phyloP scores from a whole-genome alignment of 2,113 vertebrate species.

The Phrynocephalus versicolor region DNA sequence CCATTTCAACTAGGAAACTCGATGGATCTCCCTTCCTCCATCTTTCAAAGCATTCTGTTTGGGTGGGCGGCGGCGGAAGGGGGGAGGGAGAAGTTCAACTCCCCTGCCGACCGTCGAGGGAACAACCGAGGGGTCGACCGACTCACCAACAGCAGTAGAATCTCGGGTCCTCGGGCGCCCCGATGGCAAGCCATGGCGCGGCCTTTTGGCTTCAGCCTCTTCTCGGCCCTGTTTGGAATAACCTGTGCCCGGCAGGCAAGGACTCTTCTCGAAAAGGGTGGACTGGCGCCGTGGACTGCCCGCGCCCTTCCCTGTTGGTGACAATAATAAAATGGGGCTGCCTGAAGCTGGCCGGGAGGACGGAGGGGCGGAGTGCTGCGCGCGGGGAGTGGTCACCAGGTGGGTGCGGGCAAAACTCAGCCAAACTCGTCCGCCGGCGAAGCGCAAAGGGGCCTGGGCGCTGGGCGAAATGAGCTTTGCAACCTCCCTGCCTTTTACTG shows the following conservation, averaged over 20 bases:
- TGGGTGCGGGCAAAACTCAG: neutral
- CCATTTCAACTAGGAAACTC: accelerated
- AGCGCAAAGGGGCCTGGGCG: neutral
- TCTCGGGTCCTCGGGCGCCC: slow-evolving; percentile 7
- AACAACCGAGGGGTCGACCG: neutral
- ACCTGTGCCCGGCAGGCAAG: too few species aligned
- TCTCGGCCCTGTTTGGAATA: too few species aligned
- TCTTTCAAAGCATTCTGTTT: too few species aligned
- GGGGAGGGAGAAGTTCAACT: too few species aligned
- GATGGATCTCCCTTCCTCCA: too few species aligned
- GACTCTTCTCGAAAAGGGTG: too few species aligned
- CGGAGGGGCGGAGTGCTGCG: neutral
- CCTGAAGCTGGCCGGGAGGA: neutral
- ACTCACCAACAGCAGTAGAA: slow-evolving; percentile 58
- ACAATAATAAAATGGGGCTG: neutral
- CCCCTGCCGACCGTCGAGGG: too few species aligned
- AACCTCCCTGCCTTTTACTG: too few species aligned
- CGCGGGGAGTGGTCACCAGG: neutral
- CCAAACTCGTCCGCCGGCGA: neutral
- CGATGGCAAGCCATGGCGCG: slow-evolving; percentile 59
- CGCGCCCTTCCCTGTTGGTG: neutral
- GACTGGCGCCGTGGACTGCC: too few species aligned
- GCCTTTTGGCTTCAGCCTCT: too few species aligned
- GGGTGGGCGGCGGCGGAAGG: too few species aligned
- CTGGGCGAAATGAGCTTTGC: too few species aligned